These are phyloP conservation scores for Boloria selene DNA, from an alignment of 2,888 invertebrate species.

Conservation along the genomic window DNA sequence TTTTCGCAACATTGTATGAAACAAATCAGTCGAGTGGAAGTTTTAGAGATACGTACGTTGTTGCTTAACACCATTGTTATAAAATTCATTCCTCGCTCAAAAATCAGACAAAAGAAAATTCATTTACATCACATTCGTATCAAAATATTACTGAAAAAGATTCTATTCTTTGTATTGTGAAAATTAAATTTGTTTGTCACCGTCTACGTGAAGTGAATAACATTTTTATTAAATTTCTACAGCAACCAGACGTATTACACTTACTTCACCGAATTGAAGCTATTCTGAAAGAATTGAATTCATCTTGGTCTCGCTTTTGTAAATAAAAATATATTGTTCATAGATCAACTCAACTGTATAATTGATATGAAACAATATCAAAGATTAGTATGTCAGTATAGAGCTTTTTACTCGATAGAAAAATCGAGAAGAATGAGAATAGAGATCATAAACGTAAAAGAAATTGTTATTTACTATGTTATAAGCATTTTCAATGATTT, in stretches of 20 bases:
- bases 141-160: constrained; percentile 21
- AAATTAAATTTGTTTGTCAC: constrained; percentile 31
- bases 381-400: not conserved
- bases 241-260: constrained; percentile 20
- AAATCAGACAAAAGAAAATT: constrained; percentile 22
- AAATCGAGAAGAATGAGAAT: too few species aligned
- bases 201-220: not conserved
- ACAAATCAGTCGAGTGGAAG: constrained; percentile 10
- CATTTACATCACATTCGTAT: constrained; percentile 20
- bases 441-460: too few species aligned
- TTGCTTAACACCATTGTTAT: constrained; percentile 15
- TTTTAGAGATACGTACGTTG: not conserved
- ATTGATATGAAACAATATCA: constrained; percentile 9
- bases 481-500: too few species aligned
- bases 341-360: constrained; percentile 14
- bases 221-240: constrained; percentile 27
- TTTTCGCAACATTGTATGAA: constrained; percentile 4
- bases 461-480: too few species aligned
- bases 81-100: constrained; percentile 22
- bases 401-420: not conserved
- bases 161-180: constrained; percentile 20
- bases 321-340: constrained; percentile 9
- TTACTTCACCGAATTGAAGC: constrained; percentile 5
- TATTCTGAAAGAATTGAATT: constrained; percentile 12
- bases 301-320: constrained; percentile 2